Conservation (phyloP, 1,140 invertebrate species). For the Dendroctonus valens region DNA sequence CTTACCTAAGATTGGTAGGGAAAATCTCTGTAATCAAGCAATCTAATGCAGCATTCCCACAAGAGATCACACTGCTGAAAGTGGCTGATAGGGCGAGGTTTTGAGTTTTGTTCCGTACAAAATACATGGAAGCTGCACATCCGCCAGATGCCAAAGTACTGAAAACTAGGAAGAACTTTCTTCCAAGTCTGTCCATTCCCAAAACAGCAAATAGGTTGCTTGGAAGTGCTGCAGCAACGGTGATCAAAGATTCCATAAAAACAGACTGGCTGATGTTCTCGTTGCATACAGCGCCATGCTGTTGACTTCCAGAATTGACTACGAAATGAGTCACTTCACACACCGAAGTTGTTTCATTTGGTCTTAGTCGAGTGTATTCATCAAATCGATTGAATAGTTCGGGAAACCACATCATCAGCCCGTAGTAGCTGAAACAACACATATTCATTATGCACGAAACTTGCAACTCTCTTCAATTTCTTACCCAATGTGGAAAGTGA, state of each 20-base stretch:
- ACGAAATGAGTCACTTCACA: slow-evolving; percentile 76
- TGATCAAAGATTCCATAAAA: slow-evolving; percentile 83
- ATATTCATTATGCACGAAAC: not conserved
- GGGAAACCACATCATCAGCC: slow-evolving; percentile 90
- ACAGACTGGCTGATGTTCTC: slow-evolving; percentile 72
- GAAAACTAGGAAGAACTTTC: slow-evolving; percentile 86
- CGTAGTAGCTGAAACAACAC: slow-evolving; percentile 67
- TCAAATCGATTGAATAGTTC: slow-evolving; percentile 86
- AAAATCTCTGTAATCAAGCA: slow-evolving; percentile 87
- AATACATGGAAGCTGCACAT: slow-evolving; percentile 81
- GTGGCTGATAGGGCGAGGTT: slow-evolving; percentile 81
- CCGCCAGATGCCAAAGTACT: slow-evolving; percentile 82
- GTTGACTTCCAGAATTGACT: slow-evolving; percentile 62
- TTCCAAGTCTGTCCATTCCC: slow-evolving; percentile 74
- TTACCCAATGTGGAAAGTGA: slow-evolving; percentile 84
- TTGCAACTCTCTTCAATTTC: slow-evolving; percentile 13
- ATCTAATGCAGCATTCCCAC: slow-evolving; percentile 83
- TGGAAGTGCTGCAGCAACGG: slow-evolving; percentile 78
- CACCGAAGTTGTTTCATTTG: slow-evolving; percentile 64
- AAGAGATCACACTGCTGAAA: slow-evolving; percentile 84
- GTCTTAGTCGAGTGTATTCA: slow-evolving; percentile 59
- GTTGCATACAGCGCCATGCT: slow-evolving; percentile 59
- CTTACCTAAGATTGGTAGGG: slow-evolving; percentile 75
- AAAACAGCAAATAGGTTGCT: slow-evolving; percentile 79
- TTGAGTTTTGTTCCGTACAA: slow-evolving; percentile 76